phyloP scores from a whole-genome alignment of 2,888 invertebrate species.

The Clistopyga incitator region DNA sequence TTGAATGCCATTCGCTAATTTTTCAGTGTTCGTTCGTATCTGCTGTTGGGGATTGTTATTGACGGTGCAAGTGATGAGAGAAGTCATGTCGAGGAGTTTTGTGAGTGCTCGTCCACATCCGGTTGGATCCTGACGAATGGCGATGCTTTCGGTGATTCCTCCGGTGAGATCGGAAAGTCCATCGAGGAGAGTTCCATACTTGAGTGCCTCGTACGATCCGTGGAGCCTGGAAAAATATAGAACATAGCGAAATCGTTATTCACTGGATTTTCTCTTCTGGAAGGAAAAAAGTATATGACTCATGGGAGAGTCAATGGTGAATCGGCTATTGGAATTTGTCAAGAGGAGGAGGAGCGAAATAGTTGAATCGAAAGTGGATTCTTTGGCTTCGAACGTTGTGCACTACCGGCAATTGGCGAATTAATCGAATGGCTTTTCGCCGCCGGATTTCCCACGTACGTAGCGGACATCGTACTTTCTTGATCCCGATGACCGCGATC shows the following conservation, averaged over 20 bases:
- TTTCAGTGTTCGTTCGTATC: slow-evolving; percentile 87
- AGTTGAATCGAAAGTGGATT: slow-evolving; percentile 60
- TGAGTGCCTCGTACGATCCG: slow-evolving; percentile 96
- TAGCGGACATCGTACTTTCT: slow-evolving; percentile 57
- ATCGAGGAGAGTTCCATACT: slow-evolving; percentile 95
- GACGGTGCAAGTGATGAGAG: slow-evolving; percentile 92
- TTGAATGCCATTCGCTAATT: slow-evolving; percentile 90
- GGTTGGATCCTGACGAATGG: slow-evolving; percentile 89
- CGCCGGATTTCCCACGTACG: slow-evolving; percentile 47
- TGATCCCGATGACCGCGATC: slow-evolving; percentile 62
- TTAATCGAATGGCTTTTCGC: slow-evolving; percentile 47
- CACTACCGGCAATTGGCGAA: slow-evolving; percentile 29
- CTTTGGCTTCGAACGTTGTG: not conserved
- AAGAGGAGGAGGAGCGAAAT: slow-evolving; percentile 1
- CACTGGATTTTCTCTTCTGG: slow-evolving; percentile 24
- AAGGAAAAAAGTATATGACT: slow-evolving; percentile 30
- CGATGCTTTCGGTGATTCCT: slow-evolving; percentile 93
- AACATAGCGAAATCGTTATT: slow-evolving; percentile 27
- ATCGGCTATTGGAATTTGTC: slow-evolving; percentile 17
- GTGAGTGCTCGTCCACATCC: slow-evolving; percentile 88
- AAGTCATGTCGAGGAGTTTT: slow-evolving; percentile 92
- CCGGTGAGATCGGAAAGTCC: slow-evolving; percentile 95
- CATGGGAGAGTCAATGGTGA: slow-evolving; percentile 14
- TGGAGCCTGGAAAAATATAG: slow-evolving; percentile 88
- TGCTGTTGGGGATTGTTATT: slow-evolving; percentile 85